Conservation (phyloP, 2,113 vertebrate species). For the Megaceryle maxima region DNA sequence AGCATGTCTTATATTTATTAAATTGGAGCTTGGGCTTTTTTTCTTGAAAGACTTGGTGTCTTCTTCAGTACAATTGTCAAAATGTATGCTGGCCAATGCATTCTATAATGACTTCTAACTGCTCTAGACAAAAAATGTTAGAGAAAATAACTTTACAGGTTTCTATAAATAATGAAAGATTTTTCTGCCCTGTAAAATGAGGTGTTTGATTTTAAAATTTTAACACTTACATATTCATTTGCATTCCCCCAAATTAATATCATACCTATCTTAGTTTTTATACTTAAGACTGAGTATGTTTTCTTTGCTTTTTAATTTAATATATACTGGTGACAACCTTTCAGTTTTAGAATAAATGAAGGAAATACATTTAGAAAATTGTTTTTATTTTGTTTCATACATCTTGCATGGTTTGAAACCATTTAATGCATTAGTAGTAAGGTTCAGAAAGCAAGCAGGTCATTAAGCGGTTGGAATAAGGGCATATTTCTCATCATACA, state of each 20-base stretch:
- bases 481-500: not conserved
- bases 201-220: not conserved
- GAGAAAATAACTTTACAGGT: not conserved
- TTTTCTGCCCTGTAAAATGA: not conserved
- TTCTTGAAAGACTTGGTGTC: not conserved
- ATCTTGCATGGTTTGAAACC: not conserved
- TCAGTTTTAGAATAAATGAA: not conserved
- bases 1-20: not conserved
- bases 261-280: not conserved
- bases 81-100: not conserved
- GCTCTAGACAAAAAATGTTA: conserved; percentile 1
- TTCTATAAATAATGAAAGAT: not conserved
- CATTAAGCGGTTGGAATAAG: not conserved
- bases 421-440: not conserved
- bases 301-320: not conserved
- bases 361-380: not conserved
- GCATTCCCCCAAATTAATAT: not conserved
- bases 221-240: not conserved
- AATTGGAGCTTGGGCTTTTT: not conserved
- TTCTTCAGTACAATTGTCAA: conserved; percentile 3
- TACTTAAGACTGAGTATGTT: not conserved
- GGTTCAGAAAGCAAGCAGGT: not conserved
- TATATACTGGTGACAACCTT: not conserved
- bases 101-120: not conserved
- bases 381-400: not conserved